Evolutionary conservation across 2,113 vertebrate species (phyloP), one percentile per base, ranked within the genome.

Genomic region (Mungos mungo): DNA sequence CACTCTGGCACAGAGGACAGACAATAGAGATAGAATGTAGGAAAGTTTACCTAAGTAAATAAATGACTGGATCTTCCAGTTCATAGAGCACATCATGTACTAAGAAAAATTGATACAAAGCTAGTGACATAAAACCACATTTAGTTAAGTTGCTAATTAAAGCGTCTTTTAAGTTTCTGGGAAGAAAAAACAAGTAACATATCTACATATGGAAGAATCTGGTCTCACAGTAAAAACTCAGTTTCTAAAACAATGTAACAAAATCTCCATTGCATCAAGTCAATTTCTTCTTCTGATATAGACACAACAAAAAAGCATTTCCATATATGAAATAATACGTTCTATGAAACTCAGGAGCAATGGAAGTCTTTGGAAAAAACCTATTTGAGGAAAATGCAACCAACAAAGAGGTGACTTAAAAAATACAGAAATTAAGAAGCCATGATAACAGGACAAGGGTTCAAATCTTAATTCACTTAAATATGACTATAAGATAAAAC

Each of bases 11-110:
- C 33, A 29, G 66, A 80, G 60, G 35, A 88, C 3, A 96, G 60
- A 92, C 90, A 96, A 90, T 92, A 93, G 25, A 82, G 45, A 92
- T 27, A 71, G 66, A 82, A 81, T 50, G 79, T 5, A 95, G 52
- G 29, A 86, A 93, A 77, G 25, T 86, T 87, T 54, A 84, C 21
- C 33, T 65, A 35, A 65, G 29, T 57, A 88, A 92, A 83, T 82
- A 31, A 81, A 89, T 66, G 71, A 41, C 27, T 82, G 12, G 87
- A 41, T 76, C 16, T 87, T 82, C 41, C 27, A 92, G 19, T 89
- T 77, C 33, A 45, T 65, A 65, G 11, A 35, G 45, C 1, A 52
- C 1, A 10, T 71, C 41, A 47, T 69, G 45, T n/a, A 14, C 35
- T 47, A 93, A 86, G 31, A 77, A 96, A 31, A 83, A 16, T 27